Evolutionary conservation across 2,888 invertebrate species (phyloP).

Genomic region (Dascillus cervinus): DNA sequence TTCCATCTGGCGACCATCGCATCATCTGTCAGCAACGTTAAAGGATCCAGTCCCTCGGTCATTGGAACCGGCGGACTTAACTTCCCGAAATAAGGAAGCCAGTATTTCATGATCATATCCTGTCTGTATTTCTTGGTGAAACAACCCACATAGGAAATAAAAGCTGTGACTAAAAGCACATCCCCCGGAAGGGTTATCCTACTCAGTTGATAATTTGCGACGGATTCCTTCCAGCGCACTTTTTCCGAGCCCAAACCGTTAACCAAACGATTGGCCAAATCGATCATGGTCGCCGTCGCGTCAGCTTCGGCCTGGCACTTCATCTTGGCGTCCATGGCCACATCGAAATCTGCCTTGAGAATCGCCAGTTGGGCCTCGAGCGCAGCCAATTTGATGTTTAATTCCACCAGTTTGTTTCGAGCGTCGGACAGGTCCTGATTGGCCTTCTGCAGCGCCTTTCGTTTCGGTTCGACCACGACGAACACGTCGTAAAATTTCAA

Average conservation of each 20-base stretch:
- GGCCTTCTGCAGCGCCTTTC: slow-evolving; percentile 76
- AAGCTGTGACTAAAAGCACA: slow-evolving; percentile 80
- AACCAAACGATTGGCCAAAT: slow-evolving; percentile 84
- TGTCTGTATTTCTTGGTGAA: slow-evolving; percentile 78
- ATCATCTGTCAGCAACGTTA: slow-evolving; percentile 84
- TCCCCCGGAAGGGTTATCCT: slow-evolving; percentile 82
- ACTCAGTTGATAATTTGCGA: slow-evolving; percentile 56
- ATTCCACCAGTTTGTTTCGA: slow-evolving; percentile 65
- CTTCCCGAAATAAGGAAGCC: slow-evolving; percentile 71
- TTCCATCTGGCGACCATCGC: slow-evolving; percentile 91
- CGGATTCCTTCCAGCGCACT: slow-evolving; percentile 64
- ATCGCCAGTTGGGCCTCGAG: slow-evolving; percentile 70
- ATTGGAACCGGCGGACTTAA: slow-evolving; percentile 69
- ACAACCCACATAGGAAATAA: slow-evolving; percentile 91
- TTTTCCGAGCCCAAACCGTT: slow-evolving; percentile 92
- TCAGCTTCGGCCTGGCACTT: slow-evolving; percentile 91
- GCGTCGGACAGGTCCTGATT: slow-evolving; percentile 79
- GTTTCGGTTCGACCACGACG: slow-evolving; percentile 86
- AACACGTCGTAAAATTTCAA: slow-evolving; percentile 83
- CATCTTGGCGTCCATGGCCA: slow-evolving; percentile 77
- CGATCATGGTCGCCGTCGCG: slow-evolving; percentile 79
- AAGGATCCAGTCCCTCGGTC: slow-evolving; percentile 70
- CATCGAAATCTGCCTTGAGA: slow-evolving; percentile 75
- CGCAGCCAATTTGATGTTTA: slow-evolving; percentile 66
- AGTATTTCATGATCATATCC: slow-evolving; percentile 69